These are phyloP conservation scores for Phrixothrix hirtus DNA, from an alignment of 2,888 invertebrate species.

Conservation along the genomic window DNA sequence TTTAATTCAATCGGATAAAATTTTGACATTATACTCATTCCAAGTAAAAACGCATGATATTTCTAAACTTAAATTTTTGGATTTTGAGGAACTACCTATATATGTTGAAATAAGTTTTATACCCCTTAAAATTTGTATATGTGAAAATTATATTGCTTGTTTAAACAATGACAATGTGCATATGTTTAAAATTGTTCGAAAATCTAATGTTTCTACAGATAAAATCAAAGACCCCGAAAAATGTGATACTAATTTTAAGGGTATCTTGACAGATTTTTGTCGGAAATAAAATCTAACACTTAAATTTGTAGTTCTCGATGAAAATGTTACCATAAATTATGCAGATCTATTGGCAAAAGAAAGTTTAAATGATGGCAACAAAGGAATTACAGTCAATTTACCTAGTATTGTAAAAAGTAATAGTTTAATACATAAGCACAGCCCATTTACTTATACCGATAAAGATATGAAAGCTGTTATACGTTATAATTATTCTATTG, in stretches of 20 bases:
- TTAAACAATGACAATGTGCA: constrained; percentile 65
- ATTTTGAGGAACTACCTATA: constrained; percentile 70
- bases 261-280: too few relatives aligned
- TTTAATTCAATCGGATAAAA: constrained; percentile 54
- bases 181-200: constrained; percentile 61
- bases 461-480: constrained; percentile 57
- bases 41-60: constrained; percentile 68
- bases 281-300: too few relatives aligned
- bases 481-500: constrained; percentile 48
- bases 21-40: constrained; percentile 62
- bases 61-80: constrained; percentile 69
- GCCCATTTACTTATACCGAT: constrained; percentile 54
- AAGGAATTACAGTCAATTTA: constrained; percentile 52
- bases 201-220: constrained; percentile 7
- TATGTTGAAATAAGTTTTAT: constrained; percentile 67
- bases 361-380: constrained; percentile 40
- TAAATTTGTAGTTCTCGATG: constrained; percentile 19
- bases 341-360: constrained; percentile 48
- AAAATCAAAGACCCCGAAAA: constrained; percentile 24
- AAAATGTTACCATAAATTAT: constrained; percentile 46
- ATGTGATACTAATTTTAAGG: constrained; percentile 37
- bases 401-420: constrained; percentile 54
- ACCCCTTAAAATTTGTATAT: constrained; percentile 63
- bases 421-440: constrained; percentile 53
- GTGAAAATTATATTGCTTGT: constrained; percentile 71